Evolutionary conservation across 2,113 vertebrate species (phyloP), one percentile per base, ranked within the genome.

Genomic region (Perca schrenkii): DNA sequence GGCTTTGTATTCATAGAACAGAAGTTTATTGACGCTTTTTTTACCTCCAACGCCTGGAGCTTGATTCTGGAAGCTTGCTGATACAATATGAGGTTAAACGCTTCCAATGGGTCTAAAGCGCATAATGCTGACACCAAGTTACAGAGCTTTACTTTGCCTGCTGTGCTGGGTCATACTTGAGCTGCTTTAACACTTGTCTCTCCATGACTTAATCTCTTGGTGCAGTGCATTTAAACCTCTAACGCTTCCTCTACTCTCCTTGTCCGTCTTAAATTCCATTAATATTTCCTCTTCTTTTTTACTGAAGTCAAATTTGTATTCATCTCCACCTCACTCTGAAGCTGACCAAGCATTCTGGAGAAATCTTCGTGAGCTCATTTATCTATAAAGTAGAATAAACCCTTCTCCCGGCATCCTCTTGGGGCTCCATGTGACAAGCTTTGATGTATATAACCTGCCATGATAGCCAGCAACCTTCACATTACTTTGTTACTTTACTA

Each of bases 301-400:
- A 36, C 36, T 36, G 19, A 69, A 69, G 71, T 79, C 40, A 74
- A 54, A 88, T 92, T 71, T 85, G 79, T 85, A 89, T 89, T 86
- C 67, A 71, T 72, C 72, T 74, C 46, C 61, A 60, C 56, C n/a
- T 80, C 76, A 74, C 74, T 62, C 25, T 75, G 56, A 68, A 80
- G 84, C 88, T 88, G 88, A 84, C 70, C 54, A 70, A 82, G 80
- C 74, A 25, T 75, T 85, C 62, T 73, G 53, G 31, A 64, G 8
- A 4, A 67, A 64, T 72, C 40, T 58, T 80, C n/a, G 56, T 54
- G 47, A 58, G 46, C 36, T 60, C 4, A 52, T 84, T 52, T 80
- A 14, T 74, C 65, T 61, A 56, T 22, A 74, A 62, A 85, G 73
- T 28, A 58, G 15, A 56, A 83, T 71, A 74, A 60, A 60, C 46